Conservation (phyloP, 2,888 invertebrate genomes). For the Sarcophaga variegata region DNA sequence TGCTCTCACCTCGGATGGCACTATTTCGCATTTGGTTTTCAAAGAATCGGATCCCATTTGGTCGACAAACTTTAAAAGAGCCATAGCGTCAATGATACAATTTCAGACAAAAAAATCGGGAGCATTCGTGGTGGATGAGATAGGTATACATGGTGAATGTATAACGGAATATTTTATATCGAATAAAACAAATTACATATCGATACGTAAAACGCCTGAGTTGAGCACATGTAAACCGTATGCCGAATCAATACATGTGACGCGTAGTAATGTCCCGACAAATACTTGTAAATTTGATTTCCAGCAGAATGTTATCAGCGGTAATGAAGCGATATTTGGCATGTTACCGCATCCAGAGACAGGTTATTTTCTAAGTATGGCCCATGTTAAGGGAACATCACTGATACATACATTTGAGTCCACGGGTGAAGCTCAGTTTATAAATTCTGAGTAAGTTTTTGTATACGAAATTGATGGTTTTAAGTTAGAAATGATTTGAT, state of each 20-base stretch:
- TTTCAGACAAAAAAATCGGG: constrained; percentile 82
- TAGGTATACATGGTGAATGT: constrained; percentile 84
- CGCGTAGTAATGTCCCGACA: constrained; percentile 81
- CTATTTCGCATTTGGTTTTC: constrained; percentile 79
- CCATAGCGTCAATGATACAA: constrained; percentile 86
- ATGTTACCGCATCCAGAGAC: constrained; percentile 79
- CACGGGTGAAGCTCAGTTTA: constrained; percentile 81
- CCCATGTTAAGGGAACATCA: constrained; percentile 81
- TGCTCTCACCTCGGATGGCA: constrained; percentile 78
- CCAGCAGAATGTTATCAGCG: constrained; percentile 81
- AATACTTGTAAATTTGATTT: constrained; percentile 81
- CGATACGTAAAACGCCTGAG: constrained; percentile 81
- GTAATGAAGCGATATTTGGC: constrained; percentile 80
- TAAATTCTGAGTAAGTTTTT: constrained; percentile 79
- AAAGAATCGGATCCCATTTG: constrained; percentile 84
- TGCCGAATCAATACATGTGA: constrained; percentile 80
- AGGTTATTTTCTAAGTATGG: constrained; percentile 79
- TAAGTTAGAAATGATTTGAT: not conserved
- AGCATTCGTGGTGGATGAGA: constrained; percentile 82
- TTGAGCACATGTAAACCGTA: constrained; percentile 80
- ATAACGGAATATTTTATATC: constrained; percentile 82
- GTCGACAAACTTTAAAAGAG: constrained; percentile 87
- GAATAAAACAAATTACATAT: constrained; percentile 80
- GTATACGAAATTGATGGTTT: not conserved
- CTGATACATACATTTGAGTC: constrained; percentile 82